A percentile compares a stretch with the other conserved stretches of the same genome.
These are phyloP conservation scores for Etheostoma cragini DNA, from an alignment of 2,113 vertebrate genomes.

Conservation along the genomic window DNA sequence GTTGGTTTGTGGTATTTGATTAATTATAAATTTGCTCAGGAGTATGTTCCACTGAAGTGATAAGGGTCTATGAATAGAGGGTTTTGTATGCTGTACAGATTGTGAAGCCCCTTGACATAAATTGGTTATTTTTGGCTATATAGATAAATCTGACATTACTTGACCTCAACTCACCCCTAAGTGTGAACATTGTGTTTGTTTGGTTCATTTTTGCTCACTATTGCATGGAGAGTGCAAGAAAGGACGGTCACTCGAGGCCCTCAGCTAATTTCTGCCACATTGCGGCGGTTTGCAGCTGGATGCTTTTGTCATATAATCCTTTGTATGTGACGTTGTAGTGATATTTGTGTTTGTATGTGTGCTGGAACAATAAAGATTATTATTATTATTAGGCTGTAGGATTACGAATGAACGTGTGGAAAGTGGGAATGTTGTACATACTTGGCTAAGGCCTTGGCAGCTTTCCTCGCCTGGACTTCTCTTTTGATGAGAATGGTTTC, in stretches of 20 bases:
- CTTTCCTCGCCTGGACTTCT: conserved; percentile 97
- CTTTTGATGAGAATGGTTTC: conserved; percentile 97
- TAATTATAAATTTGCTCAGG: background rate
- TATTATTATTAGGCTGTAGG: conserved; percentile 17
- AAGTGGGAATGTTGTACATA: conserved; percentile 68
- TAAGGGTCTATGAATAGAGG: background rate
- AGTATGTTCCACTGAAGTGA: background rate
- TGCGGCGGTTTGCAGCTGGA: background rate
- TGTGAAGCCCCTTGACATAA: background rate
- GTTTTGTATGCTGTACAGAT: too few species aligned
- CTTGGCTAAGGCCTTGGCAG: conserved; percentile 97
- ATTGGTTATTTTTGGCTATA: too few species aligned
- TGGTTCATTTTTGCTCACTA: background rate
- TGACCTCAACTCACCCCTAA: background rate
- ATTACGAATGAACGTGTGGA: conserved; percentile 1
- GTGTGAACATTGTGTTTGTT: background rate
- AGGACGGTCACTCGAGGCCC: background rate
- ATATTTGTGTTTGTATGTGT: conserved; percentile 18
- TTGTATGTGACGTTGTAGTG: background rate
- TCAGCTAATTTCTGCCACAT: background rate
- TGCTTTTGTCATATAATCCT: conserved; percentile 29
- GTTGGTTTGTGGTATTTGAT: background rate
- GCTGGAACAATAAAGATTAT: conserved; percentile 29
- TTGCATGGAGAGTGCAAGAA: background rate
- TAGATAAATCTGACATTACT: background rate